Evolutionary conservation across 2,113 vertebrate species (phyloP), one percentile per base, ranked within the genome.

Genomic region (Passer montanus): DNA sequence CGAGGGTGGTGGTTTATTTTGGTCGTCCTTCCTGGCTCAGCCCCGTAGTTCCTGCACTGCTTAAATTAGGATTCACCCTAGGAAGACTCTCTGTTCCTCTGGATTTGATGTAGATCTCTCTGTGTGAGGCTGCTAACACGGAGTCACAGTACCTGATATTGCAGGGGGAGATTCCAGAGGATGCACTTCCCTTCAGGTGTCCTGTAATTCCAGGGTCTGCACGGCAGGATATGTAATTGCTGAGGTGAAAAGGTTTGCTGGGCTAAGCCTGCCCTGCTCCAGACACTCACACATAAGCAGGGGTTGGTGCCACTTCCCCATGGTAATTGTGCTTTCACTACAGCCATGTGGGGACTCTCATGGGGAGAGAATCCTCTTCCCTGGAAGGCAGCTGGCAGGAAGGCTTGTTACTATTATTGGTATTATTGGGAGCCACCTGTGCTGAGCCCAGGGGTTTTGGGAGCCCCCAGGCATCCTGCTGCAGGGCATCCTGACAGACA

Each of bases 1-100:
- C 13, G 4, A 85, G 88, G 79, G 73, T 41, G 84, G 76, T 72
- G 56, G 27, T 88, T 84, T 93, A 78, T 88, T 94, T 78, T 77
- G 24, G 26, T 70, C 37, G 17, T 31, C n/a, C 52, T 50, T 70
- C 76, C 77, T 82, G 53, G 64, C 85, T 20, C 18, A 5, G n/a
- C 24, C 33, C 69, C 3, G 0, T 41, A 56, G 68, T 62, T 77
- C 30, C 50, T 63, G 53, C 0, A 0, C 81, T 81, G 86, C 55
- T 85, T 37, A 22, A 86, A 24, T 83, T 39, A 35, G 52, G 16
- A 62, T 67, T 86, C 19, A 16, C 59, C 33, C 43, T 46, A 3
- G 7, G 59, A 85, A 11, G 62, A 58, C 47, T 70, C 68, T 47
- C 46, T 62, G 4, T 27, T 89, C 2, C 69, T 79, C 75, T 7